Conservation (phyloP, 1,140 invertebrate species). For the Venturia canescens region DNA sequence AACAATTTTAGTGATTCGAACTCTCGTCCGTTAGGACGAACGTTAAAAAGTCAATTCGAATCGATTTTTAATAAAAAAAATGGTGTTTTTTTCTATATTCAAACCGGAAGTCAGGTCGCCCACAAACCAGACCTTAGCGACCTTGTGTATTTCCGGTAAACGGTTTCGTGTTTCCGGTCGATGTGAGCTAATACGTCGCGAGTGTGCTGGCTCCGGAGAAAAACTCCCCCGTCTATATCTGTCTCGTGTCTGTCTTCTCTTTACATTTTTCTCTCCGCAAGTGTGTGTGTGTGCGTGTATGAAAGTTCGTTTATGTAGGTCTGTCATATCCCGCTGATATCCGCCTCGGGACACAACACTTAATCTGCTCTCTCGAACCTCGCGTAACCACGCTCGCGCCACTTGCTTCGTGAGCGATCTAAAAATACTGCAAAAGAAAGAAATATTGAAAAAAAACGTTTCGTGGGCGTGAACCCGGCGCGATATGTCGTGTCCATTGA, state of each 20-base stretch:
- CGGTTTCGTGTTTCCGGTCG: slow-evolving; percentile 10
- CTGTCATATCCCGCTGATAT: slow-evolving; percentile 1
- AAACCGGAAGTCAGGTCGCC: background rate
- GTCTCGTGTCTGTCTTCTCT: slow-evolving; percentile 20
- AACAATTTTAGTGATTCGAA: no score
- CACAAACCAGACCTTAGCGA: background rate
- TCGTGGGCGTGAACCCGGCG: background rate
- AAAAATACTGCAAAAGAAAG: background rate
- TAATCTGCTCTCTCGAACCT: slow-evolving; percentile 14
- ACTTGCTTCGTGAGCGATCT: background rate
- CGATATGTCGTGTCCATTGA: slow-evolving; percentile 5
- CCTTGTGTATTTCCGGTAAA: slow-evolving; percentile 3
- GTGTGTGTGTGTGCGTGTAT: no score
- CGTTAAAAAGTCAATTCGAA: background rate
- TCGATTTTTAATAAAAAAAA: background rate
- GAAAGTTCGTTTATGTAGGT: background rate
- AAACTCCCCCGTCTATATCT: background rate
- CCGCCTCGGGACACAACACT: slow-evolving; percentile 4
- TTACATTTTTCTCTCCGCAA: slow-evolving; percentile 7
- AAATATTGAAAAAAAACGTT: background rate
- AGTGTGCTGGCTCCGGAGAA: background rate
- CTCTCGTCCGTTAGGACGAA: no score
- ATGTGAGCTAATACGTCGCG: background rate
- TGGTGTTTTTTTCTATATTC: background rate
- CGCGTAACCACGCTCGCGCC: background rate